phyloP scores from a whole-genome alignment of 2,113 vertebrate genomes.

The Lepus europaeus region DNA sequence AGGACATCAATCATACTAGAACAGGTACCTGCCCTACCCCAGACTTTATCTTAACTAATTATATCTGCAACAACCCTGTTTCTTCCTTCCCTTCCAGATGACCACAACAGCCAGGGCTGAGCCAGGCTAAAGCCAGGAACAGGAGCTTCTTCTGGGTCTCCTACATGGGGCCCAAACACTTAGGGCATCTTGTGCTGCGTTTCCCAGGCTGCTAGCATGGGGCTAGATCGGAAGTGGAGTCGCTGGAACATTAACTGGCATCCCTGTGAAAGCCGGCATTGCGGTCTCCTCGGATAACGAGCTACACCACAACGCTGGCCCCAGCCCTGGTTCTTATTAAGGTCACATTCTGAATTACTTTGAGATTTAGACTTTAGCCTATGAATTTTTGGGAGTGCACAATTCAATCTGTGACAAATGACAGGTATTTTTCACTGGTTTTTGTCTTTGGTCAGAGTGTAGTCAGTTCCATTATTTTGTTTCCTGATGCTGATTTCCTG shows the following conservation, averaged over 20 bases:
- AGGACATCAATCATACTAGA: not conserved
- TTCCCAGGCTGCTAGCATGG: too few relatives aligned
- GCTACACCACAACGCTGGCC: too few relatives aligned
- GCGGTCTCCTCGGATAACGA: too few relatives aligned
- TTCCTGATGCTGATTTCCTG: not conserved
- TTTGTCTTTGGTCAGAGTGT: not conserved
- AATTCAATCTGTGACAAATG: not conserved
- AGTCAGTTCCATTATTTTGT: not conserved
- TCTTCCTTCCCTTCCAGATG: too few relatives aligned
- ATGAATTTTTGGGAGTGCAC: not conserved
- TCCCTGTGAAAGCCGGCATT: too few relatives aligned
- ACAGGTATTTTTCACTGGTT: not conserved
- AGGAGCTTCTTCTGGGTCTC: too few relatives aligned
- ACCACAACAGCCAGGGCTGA: too few relatives aligned
- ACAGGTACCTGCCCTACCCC: not conserved
- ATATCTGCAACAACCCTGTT: not conserved
- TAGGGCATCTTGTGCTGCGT: too few relatives aligned
- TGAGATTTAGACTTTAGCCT: not conserved
- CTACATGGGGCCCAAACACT: too few relatives aligned
- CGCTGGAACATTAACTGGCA: too few relatives aligned
- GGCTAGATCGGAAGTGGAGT: too few relatives aligned
- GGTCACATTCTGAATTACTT: not conserved
- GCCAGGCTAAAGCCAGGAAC: too few relatives aligned
- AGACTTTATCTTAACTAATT: slow-evolving; percentile 22
- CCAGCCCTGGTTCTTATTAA: not conserved